Conservation (phyloP, 2,888 invertebrate genomes). For the Platycheirus rosarum region DNA sequence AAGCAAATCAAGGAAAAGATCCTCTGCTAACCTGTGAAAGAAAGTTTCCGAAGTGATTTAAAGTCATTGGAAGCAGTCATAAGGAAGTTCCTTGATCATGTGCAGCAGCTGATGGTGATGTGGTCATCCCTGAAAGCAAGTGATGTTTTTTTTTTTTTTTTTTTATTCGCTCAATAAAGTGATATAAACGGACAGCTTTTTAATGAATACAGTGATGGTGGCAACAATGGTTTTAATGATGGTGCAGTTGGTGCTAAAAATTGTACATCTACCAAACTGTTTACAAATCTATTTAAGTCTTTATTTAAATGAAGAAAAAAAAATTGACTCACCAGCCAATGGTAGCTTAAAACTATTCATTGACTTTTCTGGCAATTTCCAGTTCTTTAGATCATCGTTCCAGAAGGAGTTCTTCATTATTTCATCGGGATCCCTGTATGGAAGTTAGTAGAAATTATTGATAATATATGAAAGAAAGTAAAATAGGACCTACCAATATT, state of each 20-base stretch:
- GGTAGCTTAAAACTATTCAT: slow-evolving; percentile 88
- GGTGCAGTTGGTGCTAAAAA: slow-evolving; percentile 30
- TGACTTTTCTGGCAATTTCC: slow-evolving; percentile 88
- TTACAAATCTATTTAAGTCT: neutral
- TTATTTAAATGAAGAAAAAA: neutral
- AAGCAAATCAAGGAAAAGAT: slow-evolving; percentile 2
- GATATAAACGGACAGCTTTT: neutral
- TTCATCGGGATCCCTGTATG: slow-evolving; percentile 86
- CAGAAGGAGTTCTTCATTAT: slow-evolving; percentile 88
- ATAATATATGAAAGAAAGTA: neutral
- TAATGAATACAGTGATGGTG: slow-evolving; percentile 39
- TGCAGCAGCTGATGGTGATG: neutral
- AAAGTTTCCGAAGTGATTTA: neutral
- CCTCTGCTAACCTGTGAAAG: slow-evolving; percentile 18
- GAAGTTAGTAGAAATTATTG: neutral
- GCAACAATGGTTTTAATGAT: slow-evolving; percentile 10
- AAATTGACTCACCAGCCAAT: slow-evolving; percentile 83
- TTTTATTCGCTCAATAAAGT: neutral
- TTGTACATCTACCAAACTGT: slow-evolving; percentile 19
- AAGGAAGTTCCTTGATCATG: neutral
- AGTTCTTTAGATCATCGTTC: slow-evolving; percentile 89
- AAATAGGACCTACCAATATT: slow-evolving; percentile 85
- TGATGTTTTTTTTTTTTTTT: too few species aligned
- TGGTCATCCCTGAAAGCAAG: neutral
- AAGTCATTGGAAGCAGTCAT: slow-evolving; percentile 22